Evolutionary conservation across 2,113 vertebrate species (phyloP), one percentile per base, ranked within the genome.

Genomic region (Melozone crissalis): DNA sequence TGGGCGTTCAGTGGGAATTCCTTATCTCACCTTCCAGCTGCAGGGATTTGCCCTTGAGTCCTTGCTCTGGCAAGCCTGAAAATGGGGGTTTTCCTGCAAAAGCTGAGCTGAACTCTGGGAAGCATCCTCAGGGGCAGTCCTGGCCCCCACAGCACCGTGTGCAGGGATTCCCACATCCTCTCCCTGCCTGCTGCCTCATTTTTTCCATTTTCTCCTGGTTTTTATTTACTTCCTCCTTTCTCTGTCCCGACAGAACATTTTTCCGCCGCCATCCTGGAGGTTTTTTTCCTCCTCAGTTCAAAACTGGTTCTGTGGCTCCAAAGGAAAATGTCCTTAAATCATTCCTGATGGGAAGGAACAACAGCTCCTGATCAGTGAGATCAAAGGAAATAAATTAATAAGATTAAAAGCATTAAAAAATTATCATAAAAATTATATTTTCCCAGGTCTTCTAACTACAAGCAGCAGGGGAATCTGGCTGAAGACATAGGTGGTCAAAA

Each of bases 211-310:
- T 51, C 9, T 52, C 9, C 12, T 44, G 15, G 0, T 27, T 71
- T 51, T 83, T 69, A 27, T 8, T 49, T 15, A 57, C 44, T 31
- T 83, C 74, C 49, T 91, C 47, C 12, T 87, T 63, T 44, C 58
- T 68, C 72, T 11, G 27, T 52, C 76, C 63, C 5, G 0, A 28
- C 41, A 23, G 15, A 68, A n/a, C 11, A 1, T 49, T 93, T 90
- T 86, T 63, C 59, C 0, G 1, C 30, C 0, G 0, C 18, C 0
- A 7, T 43, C 73, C 75, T 0, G 0, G 21, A 33, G 24, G 28
- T 21, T 86, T 73, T 52, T 54, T 77, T 15, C 47, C 51, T 65
- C 5, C 39, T 54, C 58, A 14, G 49, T 49, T 86, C 68, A 79
- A 93, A 93, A 89, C 77, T 65, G 80, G 80, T 95, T 79, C 31